These are phyloP conservation scores for Symphodus melops DNA, from an alignment of 2,113 vertebrate genomes.

Conservation along the genomic window DNA sequence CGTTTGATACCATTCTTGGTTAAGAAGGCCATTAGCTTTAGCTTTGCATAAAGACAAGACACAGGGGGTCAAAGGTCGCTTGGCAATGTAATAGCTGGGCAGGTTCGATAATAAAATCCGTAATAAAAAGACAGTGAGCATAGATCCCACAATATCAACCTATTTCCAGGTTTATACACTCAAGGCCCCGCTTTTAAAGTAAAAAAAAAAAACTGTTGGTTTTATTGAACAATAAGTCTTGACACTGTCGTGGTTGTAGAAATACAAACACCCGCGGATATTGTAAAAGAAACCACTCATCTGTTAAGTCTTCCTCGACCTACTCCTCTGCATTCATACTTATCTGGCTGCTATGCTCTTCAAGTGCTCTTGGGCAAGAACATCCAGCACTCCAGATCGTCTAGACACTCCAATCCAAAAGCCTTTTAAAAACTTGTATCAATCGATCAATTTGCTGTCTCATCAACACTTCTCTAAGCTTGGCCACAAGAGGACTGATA, in stretches of 20 bases:
- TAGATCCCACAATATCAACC: too few species aligned
- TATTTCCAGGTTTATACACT: neutral
- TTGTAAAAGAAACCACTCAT: neutral
- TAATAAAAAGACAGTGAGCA: too few species aligned
- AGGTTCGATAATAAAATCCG: too few species aligned
- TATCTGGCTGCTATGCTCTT: slow-evolving; percentile 15
- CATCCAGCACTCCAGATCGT: slow-evolving; percentile 12
- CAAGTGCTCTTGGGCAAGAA: slow-evolving; percentile 19
- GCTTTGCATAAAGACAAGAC: too few species aligned
- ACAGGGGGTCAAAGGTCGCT: too few species aligned
- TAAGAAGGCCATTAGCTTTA: too few species aligned
- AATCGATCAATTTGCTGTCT: slow-evolving; percentile 36
- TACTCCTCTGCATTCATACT: slow-evolving; percentile 25
- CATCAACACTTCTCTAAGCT: slow-evolving; percentile 27
- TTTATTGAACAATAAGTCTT: slow-evolving; percentile 1
- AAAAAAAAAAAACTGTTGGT: slow-evolving; percentile 4
- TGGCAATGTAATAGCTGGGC: too few species aligned
- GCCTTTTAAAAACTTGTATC: slow-evolving; percentile 61
- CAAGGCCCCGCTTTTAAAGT: neutral
- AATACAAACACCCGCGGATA: neutral
- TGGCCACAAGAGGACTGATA: slow-evolving; percentile 47
- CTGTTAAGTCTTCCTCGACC: slow-evolving; percentile 1
- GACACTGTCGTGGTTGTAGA: slow-evolving; percentile 22
- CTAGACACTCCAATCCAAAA: slow-evolving; percentile 52
- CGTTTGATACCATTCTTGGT: too few species aligned